phyloP scores from a whole-genome alignment of 2,888 invertebrate species.

The Apodemia mormo region DNA sequence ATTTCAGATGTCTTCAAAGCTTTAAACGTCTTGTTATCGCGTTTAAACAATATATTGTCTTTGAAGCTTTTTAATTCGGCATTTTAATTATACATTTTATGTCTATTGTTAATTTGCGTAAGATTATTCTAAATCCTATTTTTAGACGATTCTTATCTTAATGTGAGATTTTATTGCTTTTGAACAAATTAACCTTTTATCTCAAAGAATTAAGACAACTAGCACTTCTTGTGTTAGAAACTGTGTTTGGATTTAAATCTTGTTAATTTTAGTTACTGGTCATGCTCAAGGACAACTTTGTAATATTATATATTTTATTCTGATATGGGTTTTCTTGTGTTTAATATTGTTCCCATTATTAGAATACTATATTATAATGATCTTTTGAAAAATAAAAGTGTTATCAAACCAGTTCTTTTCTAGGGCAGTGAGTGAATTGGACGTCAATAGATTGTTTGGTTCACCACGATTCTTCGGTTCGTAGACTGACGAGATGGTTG shows the following conservation, averaged over 20 bases:
- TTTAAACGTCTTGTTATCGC: conserved; percentile 34
- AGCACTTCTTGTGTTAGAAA: background rate
- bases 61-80: conserved; percentile 21
- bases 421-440: too few relatives aligned
- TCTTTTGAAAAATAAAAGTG: too few relatives aligned
- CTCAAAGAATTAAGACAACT: background rate
- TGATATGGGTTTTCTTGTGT: too few relatives aligned
- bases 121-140: background rate
- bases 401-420: too few relatives aligned
- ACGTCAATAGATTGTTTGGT: too few relatives aligned
- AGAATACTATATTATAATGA: too few relatives aligned
- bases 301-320: too few relatives aligned
- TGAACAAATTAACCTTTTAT: background rate
- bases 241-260: too few relatives aligned
- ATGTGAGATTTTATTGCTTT: background rate
- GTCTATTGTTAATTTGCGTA: background rate
- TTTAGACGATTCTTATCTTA: background rate
- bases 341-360: too few relatives aligned
- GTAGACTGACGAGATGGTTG: too few relatives aligned
- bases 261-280: too few relatives aligned
- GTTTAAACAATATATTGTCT: conserved; percentile 26
- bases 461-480: too few relatives aligned
- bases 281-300: background rate
- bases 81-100: conserved; percentile 22
- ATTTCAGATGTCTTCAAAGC: conserved; percentile 39